These are phyloP conservation scores for Melanotaenia boesemani DNA, from an alignment of 2,797 vertebrate species.

Conservation along the genomic window DNA sequence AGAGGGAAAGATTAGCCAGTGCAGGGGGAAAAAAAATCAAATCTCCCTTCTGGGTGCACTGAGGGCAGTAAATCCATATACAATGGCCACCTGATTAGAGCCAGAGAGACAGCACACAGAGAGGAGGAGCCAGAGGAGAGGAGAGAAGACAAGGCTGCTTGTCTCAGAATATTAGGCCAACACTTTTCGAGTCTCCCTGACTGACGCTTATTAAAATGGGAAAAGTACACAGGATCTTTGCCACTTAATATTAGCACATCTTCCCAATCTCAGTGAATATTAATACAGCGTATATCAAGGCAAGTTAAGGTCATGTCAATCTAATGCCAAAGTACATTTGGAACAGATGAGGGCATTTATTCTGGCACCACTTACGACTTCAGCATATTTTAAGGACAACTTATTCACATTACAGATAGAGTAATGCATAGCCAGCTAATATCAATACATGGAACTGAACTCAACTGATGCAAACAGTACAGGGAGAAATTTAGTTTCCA, in stretches of 20 bases:
- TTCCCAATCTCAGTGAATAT: conserved; percentile 33
- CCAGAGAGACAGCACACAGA: conserved; percentile 52
- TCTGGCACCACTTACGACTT: conserved; percentile 33
- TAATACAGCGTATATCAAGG: conserved; percentile 45
- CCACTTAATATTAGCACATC: conserved; percentile 48
- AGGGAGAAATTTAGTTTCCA: conserved; percentile 14
- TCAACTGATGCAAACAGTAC: conserved; percentile 6
- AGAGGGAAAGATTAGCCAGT: conserved; percentile 69
- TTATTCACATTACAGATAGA: conserved; percentile 17
- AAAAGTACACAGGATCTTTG: conserved; percentile 39
- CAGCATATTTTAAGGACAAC: conserved; percentile 40
- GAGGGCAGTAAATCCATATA: conserved; percentile 77
- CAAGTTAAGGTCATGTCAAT: conserved; percentile 50
- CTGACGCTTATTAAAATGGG: conserved; percentile 56
- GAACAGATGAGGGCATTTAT: conserved; percentile 31
- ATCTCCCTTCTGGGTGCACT: conserved; percentile 69
- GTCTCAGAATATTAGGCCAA: conserved; percentile 40
- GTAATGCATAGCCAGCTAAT: conserved; percentile 8
- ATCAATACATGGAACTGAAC: conserved; percentile 15
- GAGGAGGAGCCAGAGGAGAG: conserved; percentile 33
- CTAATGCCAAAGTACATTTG: conserved; percentile 42
- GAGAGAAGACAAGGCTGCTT: conserved; percentile 18
- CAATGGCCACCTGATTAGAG: conserved; percentile 74
- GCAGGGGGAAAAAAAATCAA: conserved; percentile 64
- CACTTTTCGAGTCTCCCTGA: conserved; percentile 29